Percentiles rank a stretch among this genome's conserved stretches.
Conservation (phyloP, 2,113 vertebrate species). For the Megalops atlanticus region DNA sequence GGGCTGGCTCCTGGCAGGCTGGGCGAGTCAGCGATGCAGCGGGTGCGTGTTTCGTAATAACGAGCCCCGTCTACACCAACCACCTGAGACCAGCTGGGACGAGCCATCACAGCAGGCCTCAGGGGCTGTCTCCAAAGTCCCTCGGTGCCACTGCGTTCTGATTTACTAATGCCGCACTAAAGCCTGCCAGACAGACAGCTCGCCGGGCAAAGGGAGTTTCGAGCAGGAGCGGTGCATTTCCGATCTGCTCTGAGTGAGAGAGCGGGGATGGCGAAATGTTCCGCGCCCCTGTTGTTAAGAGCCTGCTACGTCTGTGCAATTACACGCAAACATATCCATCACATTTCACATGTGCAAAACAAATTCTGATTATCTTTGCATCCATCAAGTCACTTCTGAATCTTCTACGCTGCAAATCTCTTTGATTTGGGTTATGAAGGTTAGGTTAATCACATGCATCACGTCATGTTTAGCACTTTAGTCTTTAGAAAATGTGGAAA, state of each 20-base stretch:
- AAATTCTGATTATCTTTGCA: neutral
- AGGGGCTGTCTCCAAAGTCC: neutral
- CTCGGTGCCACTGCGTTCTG: neutral
- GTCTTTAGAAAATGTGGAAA: too few relatives aligned
- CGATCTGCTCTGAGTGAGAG: neutral
- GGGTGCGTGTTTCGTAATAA: neutral
- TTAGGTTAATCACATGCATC: neutral
- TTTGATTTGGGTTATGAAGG: neutral
- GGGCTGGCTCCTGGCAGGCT: neutral
- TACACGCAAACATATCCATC: neutral
- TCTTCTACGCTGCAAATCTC: neutral
- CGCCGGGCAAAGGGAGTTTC: too few relatives aligned
- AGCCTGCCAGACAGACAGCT: neutral
- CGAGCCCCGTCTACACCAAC: neutral
- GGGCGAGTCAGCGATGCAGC: too few relatives aligned
- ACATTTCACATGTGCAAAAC: neutral
- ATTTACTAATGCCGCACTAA: neutral
- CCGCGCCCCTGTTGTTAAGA: neutral
- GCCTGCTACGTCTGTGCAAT: neutral
- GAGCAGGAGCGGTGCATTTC: neutral
- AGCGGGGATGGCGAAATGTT: neutral
- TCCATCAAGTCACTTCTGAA: slow-evolving; percentile 4
- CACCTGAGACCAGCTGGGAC: neutral
- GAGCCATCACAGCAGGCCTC: neutral
- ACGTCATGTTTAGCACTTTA: too few relatives aligned